Evolutionary conservation across 1,140 invertebrate species (phyloP).

Genomic region (Drosophila quadrilineata): DNA sequence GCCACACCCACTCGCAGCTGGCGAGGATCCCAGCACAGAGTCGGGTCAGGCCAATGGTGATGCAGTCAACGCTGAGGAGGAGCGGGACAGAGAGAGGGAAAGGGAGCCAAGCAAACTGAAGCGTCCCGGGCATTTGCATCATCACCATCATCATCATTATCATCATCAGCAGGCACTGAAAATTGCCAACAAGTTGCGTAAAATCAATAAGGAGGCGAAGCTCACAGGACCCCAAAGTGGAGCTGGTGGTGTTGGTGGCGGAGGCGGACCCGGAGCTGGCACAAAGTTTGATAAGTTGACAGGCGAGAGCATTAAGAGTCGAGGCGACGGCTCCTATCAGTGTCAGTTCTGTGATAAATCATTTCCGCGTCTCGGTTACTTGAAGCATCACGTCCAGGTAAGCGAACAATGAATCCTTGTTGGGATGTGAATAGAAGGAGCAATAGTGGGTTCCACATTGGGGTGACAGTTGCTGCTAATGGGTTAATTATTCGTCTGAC

Average conservation of each 20-base stretch:
- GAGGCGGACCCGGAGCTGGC: constrained; percentile 26
- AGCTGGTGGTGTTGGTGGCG: neutral
- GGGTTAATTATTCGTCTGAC: constrained; percentile 42
- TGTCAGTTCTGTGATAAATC: constrained; percentile 96
- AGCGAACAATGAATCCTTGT: constrained; percentile 50
- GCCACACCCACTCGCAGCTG: constrained; percentile 1
- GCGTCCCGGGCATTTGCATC: constrained; percentile 49
- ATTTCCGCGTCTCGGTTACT: constrained; percentile 91
- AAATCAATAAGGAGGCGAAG: constrained; percentile 78
- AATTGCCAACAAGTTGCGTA: constrained; percentile 75
- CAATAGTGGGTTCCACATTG: neutral
- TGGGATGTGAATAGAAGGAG: too few species aligned
- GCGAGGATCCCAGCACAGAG: constrained; percentile 1
- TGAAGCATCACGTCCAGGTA: constrained; percentile 97
- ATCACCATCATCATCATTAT: constrained; percentile 70
- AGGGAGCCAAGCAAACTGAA: constrained; percentile 41
- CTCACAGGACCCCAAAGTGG: constrained; percentile 30
- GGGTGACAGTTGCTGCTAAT: constrained; percentile 5
- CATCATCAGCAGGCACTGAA: constrained; percentile 72
- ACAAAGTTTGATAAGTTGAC: constrained; percentile 81
- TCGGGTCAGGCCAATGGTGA: neutral
- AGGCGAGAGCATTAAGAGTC: constrained; percentile 76
- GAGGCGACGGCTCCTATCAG: constrained; percentile 86
- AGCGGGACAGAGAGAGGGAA: constrained; percentile 4
- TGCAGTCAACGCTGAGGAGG: neutral